Percentiles rank a stretch among this genome's conserved stretches.
Conservation (phyloP, 37 sponge, comb jelly and placozoan species). For the Crambe crambe region DNA sequence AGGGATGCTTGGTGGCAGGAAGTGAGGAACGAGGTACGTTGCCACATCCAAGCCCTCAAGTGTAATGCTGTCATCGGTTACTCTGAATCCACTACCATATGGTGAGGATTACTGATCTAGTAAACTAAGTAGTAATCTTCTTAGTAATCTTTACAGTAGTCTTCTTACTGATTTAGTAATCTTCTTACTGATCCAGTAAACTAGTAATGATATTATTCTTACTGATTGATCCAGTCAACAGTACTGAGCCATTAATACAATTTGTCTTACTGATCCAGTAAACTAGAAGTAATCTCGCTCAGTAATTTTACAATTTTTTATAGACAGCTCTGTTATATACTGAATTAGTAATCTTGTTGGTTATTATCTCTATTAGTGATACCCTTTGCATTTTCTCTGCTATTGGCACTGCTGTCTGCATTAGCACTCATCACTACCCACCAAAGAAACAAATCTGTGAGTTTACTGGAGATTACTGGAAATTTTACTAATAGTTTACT, state of each 20-base stretch:
- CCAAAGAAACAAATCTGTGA: constrained; percentile 1
- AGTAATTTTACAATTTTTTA: background rate
- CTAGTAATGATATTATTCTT: too few relatives aligned
- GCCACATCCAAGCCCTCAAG: constrained; percentile 68
- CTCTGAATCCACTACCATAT: constrained; percentile 75
- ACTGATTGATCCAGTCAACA: too few relatives aligned
- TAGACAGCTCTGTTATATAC: background rate
- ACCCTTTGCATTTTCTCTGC: constrained; percentile 88
- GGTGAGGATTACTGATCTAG: constrained; percentile 53
- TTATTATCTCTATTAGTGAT: too few relatives aligned
- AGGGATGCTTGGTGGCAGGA: constrained; percentile 91
- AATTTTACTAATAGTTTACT: background rate
- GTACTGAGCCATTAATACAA: too few relatives aligned
- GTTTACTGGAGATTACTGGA: background rate
- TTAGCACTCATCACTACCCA: background rate
- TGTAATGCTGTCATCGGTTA: constrained; percentile 88
- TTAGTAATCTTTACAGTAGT: background rate
- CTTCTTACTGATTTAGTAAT: background rate
- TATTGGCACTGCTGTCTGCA: constrained; percentile 85
- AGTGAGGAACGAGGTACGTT: constrained; percentile 75
- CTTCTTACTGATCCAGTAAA: background rate
- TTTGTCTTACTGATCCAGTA: too few relatives aligned
- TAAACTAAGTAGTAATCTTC: background rate
- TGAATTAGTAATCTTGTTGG: too few relatives aligned
- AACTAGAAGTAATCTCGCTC: too few relatives aligned